These are phyloP conservation scores for Silurus lanzhouensis DNA, from an alignment of 2,797 vertebrate species.

Conservation along the genomic window DNA sequence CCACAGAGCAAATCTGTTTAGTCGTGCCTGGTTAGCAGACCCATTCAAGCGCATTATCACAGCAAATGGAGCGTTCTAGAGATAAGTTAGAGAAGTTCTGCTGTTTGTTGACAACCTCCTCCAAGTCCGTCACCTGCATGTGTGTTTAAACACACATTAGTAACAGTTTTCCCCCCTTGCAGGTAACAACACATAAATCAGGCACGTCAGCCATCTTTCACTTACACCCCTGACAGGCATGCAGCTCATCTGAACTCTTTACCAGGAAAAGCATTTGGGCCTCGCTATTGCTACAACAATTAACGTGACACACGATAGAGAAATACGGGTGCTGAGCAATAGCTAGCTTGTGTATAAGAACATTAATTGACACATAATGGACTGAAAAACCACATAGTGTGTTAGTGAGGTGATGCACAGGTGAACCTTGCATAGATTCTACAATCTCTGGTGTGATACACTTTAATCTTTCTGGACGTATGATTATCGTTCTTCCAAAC, in stretches of 20 bases:
- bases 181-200: slow-evolving; percentile 30
- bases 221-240: not conserved
- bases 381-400: not conserved
- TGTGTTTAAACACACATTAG: slow-evolving; percentile 30
- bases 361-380: not conserved
- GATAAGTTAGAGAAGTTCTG: slow-evolving; percentile 59
- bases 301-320: not conserved
- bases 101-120: slow-evolving; percentile 61
- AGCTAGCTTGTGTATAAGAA: not conserved
- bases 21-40: slow-evolving; percentile 56
- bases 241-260: not conserved
- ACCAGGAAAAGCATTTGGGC: not conserved
- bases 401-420: not conserved
- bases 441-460: not conserved
- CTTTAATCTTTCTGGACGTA: not conserved
- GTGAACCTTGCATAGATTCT: not conserved
- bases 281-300: not conserved
- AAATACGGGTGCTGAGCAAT: not conserved
- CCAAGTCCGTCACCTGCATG: slow-evolving; percentile 53
- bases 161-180: slow-evolving; percentile 7
- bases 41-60: slow-evolving; percentile 69
- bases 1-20: slow-evolving; percentile 39
- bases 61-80: slow-evolving; percentile 67
- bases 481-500: not conserved
- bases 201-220: slow-evolving; percentile 7